Percentiles rank a stretch among this genome's conserved stretches.
Evolutionary conservation across 2,888 invertebrate species (phyloP).

Genomic region (Plebejus melissa): DNA sequence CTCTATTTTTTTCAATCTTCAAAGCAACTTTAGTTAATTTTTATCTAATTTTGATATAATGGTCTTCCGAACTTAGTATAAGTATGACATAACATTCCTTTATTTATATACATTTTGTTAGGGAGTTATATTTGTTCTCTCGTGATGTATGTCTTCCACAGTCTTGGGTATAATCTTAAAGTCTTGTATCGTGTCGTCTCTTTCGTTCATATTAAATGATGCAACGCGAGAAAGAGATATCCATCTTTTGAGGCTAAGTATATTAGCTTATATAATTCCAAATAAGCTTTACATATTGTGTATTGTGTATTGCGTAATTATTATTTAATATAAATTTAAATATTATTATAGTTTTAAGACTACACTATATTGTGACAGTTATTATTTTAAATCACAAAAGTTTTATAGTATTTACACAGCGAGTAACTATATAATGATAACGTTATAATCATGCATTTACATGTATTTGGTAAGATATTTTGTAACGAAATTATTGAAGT

Average conservation of each 20-base stretch:
- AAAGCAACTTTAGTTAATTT: neutral
- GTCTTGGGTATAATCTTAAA: neutral
- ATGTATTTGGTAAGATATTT: neutral
- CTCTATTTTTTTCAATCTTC: neutral
- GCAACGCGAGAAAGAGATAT: neutral
- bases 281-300: neutral
- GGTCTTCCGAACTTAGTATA: neutral
- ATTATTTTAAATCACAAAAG: neutral
- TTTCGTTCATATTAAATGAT: neutral
- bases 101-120: neutral
- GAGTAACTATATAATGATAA: conserved; percentile 7
- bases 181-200: neutral
- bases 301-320: neutral
- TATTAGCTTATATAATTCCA: neutral
- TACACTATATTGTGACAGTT: neutral
- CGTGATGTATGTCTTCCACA: conserved; percentile 1
- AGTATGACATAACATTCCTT: neutral
- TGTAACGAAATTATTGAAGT: neutral
- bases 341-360: neutral
- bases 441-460: neutral
- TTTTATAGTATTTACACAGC: neutral
- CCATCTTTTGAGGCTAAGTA: neutral
- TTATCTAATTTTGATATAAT: neutral
- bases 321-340: neutral
- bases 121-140: neutral